phyloP scores from a whole-genome alignment of 2,888 invertebrate genomes.

The Tetragonula carbonaria region DNA sequence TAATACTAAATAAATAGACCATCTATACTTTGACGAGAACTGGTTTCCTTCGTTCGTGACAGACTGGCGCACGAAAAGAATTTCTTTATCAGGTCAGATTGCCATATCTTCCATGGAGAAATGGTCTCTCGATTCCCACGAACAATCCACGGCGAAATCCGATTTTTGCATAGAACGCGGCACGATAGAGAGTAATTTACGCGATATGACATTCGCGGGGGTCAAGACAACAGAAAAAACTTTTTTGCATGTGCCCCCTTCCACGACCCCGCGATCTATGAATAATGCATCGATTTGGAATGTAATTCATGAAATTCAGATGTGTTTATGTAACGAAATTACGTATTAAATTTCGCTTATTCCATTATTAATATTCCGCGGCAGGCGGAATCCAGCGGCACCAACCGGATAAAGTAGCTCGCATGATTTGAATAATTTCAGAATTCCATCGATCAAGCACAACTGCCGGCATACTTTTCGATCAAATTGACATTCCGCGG shows the following conservation, averaged over 20 bases:
- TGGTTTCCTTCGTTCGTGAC: background rate
- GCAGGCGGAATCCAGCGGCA: background rate
- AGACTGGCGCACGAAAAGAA: background rate
- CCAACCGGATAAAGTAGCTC: slow-evolving; percentile 19
- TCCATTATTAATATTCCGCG: slow-evolving; percentile 50
- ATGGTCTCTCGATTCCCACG: background rate
- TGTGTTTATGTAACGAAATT: slow-evolving; percentile 55
- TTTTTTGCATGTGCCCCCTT: background rate
- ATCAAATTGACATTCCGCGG: slow-evolving; percentile 33
- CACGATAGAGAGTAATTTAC: slow-evolving; percentile 39
- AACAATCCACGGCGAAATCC: slow-evolving; percentile 5
- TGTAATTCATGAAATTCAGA: slow-evolving; percentile 54
- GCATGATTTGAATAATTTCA: slow-evolving; percentile 54
- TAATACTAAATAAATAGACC: too few relatives aligned
- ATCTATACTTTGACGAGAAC: background rate
- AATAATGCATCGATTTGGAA: slow-evolving; percentile 37
- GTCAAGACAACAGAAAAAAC: slow-evolving; percentile 34
- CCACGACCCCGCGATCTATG: background rate
- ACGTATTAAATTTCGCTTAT: slow-evolving; percentile 58
- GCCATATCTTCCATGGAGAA: background rate
- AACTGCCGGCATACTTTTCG: slow-evolving; percentile 32
- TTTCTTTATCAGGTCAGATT: background rate
- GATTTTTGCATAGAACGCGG: slow-evolving; percentile 31
- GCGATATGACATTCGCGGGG: slow-evolving; percentile 11
- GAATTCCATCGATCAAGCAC: slow-evolving; percentile 42